phyloP scores from a whole-genome alignment of 35 echinoderm and acorn worm genomes.

The Ophioderma brevispina region DNA sequence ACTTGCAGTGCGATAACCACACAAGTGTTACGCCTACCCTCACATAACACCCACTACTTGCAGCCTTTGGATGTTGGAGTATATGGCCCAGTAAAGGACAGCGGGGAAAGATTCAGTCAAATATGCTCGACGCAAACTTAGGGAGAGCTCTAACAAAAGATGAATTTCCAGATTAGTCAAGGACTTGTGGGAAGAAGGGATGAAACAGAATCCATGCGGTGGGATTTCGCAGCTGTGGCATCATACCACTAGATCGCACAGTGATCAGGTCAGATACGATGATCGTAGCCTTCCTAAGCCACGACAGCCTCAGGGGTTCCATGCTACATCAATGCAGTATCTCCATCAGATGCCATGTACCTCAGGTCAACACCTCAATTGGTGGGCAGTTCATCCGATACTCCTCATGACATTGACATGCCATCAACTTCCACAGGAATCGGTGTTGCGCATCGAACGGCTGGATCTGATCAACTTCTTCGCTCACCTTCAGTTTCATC shows the following conservation, averaged over 20 bases:
- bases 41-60: constrained; percentile 26
- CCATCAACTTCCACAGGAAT: no score
- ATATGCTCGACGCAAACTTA: neutral
- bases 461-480: no score
- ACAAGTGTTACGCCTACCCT: constrained; percentile 1
- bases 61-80: constrained; percentile 7
- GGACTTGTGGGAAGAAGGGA: neutral
- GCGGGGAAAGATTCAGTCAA: neutral
- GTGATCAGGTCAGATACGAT: no score
- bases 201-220: neutral
- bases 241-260: neutral
- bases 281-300: no score
- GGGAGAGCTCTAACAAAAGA: neutral
- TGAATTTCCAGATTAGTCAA: neutral
- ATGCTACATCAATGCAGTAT: no score
- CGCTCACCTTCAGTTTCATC: no score
- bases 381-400: no score
- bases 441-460: no score
- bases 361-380: no score
- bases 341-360: no score
- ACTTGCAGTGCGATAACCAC: neutral
- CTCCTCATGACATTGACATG: no score
- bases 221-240: neutral
- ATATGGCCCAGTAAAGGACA: neutral
- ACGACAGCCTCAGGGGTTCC: neutral